Evolutionary conservation across 2,113 vertebrate genomes (phyloP), one percentile per base, ranked within the genome.

Genomic region (Python bivittatus): DNA sequence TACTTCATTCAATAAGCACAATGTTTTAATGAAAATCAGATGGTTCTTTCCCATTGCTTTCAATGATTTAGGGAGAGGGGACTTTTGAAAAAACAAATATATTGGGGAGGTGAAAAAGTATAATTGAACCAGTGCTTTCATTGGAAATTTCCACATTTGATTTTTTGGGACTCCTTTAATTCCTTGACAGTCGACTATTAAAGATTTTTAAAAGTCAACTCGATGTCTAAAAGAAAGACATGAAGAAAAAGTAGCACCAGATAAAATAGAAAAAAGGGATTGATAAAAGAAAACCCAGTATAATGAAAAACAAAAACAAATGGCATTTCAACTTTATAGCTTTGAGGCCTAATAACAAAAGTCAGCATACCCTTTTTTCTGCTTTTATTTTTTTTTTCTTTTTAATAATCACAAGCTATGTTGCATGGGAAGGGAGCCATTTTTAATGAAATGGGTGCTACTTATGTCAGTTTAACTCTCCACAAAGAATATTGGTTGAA

Each of bases 231-330:
- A 56, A 52, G 57, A 60, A 88, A 27, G 7, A 44, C 11, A 23
- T 33, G 57, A 84, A 25, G 64, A 64, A 89, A 57, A 56, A 0
- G 1, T 44, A 92, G 33, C 91, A 23, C 91, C 84, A 33, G 95
- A 90, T 95, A 95, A 94, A 92, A 88, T 93, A 95, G 92, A 92
- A 96, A 58, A 83, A 89, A 92, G 89, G 94, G 93, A 94, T 92
- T 97, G 95, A 90, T 94, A 94, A 91, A 0, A 92, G 94, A 91
- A 97, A 95, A 94, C 61, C 93, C 91, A 89, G 95, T 95, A 91
- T 95, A 96, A 97, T 96, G 93, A 96, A 96, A 96, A 94, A 92
- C 91, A 94, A 95, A 96, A 94, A 92, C 58, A 96, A 94, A 96
- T 94, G 95, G 88, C 88, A 96, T 96, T 95, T 95, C 94, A 96